phyloP scores from a whole-genome alignment of 2,113 vertebrate genomes.

The Cyanoramphus novaezelandiae region DNA sequence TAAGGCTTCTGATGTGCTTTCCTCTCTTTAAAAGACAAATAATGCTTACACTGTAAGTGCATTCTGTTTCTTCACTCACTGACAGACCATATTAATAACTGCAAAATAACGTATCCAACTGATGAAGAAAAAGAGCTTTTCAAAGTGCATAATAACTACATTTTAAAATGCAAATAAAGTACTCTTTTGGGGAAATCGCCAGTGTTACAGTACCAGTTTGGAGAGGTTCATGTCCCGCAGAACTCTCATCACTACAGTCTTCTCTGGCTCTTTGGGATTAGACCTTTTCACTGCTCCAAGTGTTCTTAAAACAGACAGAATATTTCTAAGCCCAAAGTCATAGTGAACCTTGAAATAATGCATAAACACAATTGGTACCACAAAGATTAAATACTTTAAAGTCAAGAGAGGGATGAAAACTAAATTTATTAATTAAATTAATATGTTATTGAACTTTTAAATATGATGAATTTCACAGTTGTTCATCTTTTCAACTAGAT shows the following conservation, averaged over 20 bases:
- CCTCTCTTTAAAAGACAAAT: neutral
- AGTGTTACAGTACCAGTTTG: slow-evolving; percentile 71
- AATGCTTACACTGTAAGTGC: neutral
- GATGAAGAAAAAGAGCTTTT: neutral
- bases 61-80: neutral
- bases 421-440: neutral
- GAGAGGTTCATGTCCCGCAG: slow-evolving; percentile 82
- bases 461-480: neutral
- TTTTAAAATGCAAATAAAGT: neutral
- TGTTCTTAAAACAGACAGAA: slow-evolving; percentile 79
- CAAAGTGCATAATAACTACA: neutral
- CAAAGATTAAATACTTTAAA: neutral
- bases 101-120: neutral
- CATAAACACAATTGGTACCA: neutral
- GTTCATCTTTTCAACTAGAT: neutral
- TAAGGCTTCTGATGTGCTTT: neutral
- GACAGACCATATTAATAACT: neutral
- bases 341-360: slow-evolving; percentile 76
- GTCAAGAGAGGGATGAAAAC: neutral
- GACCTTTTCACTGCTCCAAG: slow-evolving; percentile 78
- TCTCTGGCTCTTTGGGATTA: slow-evolving; percentile 77
- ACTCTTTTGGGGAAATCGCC: neutral
- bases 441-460: neutral
- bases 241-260: slow-evolving; percentile 79
- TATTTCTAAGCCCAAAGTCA: slow-evolving; percentile 80